Evolutionary conservation across 2,797 vertebrate genomes (phyloP), one percentile per base, ranked within the genome.

Genomic region (Muraenolepis orangiensis): DNA sequence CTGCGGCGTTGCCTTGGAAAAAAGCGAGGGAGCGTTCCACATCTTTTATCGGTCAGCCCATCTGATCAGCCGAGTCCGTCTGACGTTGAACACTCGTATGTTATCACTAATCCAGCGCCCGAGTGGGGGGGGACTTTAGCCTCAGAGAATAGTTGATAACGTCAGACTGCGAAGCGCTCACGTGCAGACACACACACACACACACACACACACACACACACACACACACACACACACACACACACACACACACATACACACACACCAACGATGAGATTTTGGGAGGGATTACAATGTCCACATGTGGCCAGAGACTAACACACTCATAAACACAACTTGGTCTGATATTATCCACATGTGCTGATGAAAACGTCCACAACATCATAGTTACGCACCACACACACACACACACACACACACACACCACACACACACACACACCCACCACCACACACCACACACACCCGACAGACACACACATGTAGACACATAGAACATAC

Each of bases 171-270:
- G 8, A 5, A 57, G 2, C 46, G 46, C 46, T n/a, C 20, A n/a
- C 46, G n/a, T 57, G 46, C 46, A 57, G 68, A 67, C 72, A 69
- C 66, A 46, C 66, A 69, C 42, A 69, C 72, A 51, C 46, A n/a
- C 73, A 57, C n/a, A 29, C 46, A 36, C 76, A 76, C 73, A 74
- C 72, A 69, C 40, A 57, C 66, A 69, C 28, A 68, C 72, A 29
- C 46, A 31, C n/a, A 29, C 23, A 23, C 42, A 30, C 30, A 11
- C 26, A 69, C 66, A 74, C 64, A 74, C 20, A 20, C 66, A 16
- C 20, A 40, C 18, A 42, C 72, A 69, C 66, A 69, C 34, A 74
- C 69, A 71, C 18, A 71, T 30, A 34, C 23, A 42, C 16, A 16
- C 40, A 46, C 42, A n/a, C n/a, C n/a, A n/a, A n/a, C n/a, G 6